Conservation (phyloP, 2,888 invertebrate genomes). For the Pandemis corylana region DNA sequence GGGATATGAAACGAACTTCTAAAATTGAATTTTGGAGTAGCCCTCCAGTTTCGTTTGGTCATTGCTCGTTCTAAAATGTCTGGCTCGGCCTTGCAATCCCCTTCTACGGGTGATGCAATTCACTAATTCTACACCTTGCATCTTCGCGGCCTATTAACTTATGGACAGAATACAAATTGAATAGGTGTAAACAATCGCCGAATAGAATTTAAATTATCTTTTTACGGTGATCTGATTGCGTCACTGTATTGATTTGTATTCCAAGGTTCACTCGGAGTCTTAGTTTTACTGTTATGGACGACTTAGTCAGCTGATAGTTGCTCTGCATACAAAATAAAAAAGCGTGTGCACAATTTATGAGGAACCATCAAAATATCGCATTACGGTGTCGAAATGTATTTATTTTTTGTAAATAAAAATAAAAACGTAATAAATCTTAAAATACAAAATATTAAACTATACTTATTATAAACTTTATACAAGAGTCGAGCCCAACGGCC, state of each 20-base stretch:
- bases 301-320: neutral
- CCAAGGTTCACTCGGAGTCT: slow-evolving; percentile 17
- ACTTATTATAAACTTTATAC: slow-evolving; percentile 81
- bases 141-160: slow-evolving; percentile 22
- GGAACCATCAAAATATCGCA: slow-evolving; percentile 3
- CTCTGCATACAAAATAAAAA: neutral
- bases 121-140: slow-evolving; percentile 23
- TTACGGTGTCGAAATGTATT: slow-evolving; percentile 85
- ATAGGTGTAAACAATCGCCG: slow-evolving; percentile 36
- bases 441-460: slow-evolving; percentile 70
- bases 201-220: slow-evolving; percentile 37
- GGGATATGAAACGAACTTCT: no score
- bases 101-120: slow-evolving; percentile 29
- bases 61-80: slow-evolving; percentile 6
- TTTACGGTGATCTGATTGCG: slow-evolving; percentile 26
- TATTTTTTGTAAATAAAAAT: slow-evolving; percentile 76
- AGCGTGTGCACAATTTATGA: neutral
- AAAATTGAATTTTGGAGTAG: no score
- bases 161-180: slow-evolving; percentile 37
- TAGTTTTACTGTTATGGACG: slow-evolving; percentile 1
- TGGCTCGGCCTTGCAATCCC: slow-evolving; percentile 27
- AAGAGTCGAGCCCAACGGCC: slow-evolving; percentile 75
- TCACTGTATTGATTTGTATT: slow-evolving; percentile 30
- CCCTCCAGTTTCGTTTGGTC: neutral
- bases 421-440: slow-evolving; percentile 77